Conservation (phyloP, 2,797 vertebrate species). For the Macrochelys suwanniensis region DNA sequence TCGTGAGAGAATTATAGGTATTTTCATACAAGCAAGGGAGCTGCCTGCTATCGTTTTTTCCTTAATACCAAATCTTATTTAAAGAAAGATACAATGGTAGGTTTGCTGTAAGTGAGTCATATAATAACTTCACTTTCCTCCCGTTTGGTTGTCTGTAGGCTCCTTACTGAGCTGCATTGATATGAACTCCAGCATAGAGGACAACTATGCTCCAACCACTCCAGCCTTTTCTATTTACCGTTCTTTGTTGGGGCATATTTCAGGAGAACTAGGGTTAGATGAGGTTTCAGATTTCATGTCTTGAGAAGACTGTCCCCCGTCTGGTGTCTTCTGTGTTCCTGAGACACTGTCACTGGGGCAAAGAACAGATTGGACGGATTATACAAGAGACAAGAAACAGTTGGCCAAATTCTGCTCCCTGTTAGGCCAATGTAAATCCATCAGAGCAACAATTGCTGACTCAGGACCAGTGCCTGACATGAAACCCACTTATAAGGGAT, state of each 20-base stretch:
- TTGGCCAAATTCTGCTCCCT: neutral
- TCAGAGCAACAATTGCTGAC: neutral
- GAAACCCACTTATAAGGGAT: neutral
- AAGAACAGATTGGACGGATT: fast-evolving
- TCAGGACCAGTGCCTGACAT: fast-evolving
- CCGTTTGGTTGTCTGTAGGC: neutral
- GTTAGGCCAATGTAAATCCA: neutral
- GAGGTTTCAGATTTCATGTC: conserved; percentile 93
- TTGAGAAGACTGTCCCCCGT: conserved; percentile 89
- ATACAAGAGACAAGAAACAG: neutral
- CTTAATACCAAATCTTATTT: conserved; percentile 15
- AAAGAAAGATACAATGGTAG: neutral
- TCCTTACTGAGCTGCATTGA: neutral
- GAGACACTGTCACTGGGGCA: conserved; percentile 80
- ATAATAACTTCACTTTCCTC: neutral
- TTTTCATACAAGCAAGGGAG: neutral
- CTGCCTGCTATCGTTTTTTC: neutral
- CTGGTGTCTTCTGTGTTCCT: conserved; percentile 88
- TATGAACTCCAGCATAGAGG: fast-evolving
- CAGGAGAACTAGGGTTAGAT: conserved; percentile 97
- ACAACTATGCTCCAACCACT: neutral
- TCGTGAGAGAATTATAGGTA: neutral
- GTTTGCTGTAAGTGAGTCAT: neutral
- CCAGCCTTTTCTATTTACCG: conserved; percentile 81
- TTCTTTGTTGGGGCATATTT: conserved; percentile 95